Evolutionary conservation across 1,140 invertebrate genomes (phyloP), one percentile per base, ranked within the genome.

Genomic region (Proales similis): DNA sequence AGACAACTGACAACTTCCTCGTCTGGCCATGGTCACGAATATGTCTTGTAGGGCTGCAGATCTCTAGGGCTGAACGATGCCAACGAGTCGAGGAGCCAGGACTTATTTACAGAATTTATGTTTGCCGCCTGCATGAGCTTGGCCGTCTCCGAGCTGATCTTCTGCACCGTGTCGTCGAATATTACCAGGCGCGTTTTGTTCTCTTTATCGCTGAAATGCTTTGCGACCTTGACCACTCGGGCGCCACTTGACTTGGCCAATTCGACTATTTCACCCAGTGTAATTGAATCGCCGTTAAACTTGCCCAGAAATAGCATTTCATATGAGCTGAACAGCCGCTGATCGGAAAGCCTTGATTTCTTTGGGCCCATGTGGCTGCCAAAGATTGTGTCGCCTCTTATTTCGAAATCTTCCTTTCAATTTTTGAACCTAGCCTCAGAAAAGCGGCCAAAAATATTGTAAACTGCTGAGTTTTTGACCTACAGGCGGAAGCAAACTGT

Each of bases 381-480:
- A 57, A 57, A 57, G 1, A 42, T 30, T 24, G 39, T 57, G 22
- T 57, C 51, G 12, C 51, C 51, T 57, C 29, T 57, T 1, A 57
- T 57, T 39, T 57, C 51, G 22, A 57, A 57, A 29, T 57, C 45
- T 17, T 57, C n/a, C n/a, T n/a, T n/a, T n/a, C n/a, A n/a, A n/a
- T n/a, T n/a, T n/a, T n/a, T n/a, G n/a, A n/a, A n/a, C n/a, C n/a
- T n/a, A n/a, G n/a, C n/a, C n/a, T n/a, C n/a, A n/a, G n/a, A n/a
- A n/a, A n/a, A n/a, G n/a, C n/a, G n/a, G n/a, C n/a, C n/a, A n/a
- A n/a, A n/a, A n/a, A n/a, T n/a, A n/a, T n/a, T n/a, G n/a, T n/a
- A n/a, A n/a, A n/a, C n/a, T n/a, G n/a, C n/a, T n/a, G n/a, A n/a
- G n/a, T n/a, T n/a, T n/a, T n/a, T n/a, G n/a, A n/a, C n/a, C n/a